Base-by-base conservation (phyloP, 2,797 vertebrate species). In the Novumbra hubbsi region DNA sequence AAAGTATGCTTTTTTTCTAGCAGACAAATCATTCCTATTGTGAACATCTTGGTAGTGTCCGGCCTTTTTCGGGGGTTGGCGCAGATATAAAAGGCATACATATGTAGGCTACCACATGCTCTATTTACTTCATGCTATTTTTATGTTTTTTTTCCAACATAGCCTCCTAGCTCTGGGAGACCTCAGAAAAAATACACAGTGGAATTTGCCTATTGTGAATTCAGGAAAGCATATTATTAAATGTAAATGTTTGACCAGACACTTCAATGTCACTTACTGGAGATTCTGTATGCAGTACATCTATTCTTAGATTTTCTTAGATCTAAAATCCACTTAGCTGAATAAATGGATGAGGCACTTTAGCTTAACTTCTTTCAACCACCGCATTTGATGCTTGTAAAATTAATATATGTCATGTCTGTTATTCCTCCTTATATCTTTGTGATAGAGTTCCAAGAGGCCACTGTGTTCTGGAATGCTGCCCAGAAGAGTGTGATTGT, bases 381-480 rank as follows among this genome's bases (percentile, higher is more conserved):
- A 60, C 21, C 8, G 2, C 9, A 11, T 45, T 45, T 11, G 12
- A 5, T 60, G 21, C 12, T 21, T 27, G 55, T 60, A 24, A 21
- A 24, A 24, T 24, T 60, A 24, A 83, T 75, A 73, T 90, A 90
- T 38, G 82, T 91, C 89, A 92, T 84, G 70, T 76, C 68, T 83
- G 89, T 88, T 88, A 89, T 89, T 83, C 82, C 91, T 90, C 84
- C 66, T 80, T 82, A 80, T 76, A 67, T 52, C 72, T 63, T 74
- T 83, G 72, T 85, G 72, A 79, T 83, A 92, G 89, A 85, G 70
- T 78, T 90, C 68, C 78, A 78, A 83, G 88, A 87, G 88, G 96
- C 95, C 89, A 96, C 95, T 0, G 92, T 92, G 14, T 94, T 92
- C 84, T 97, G 95, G 96, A 86, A 94, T 77, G 87, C 72, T 87